Evolutionary conservation across 2,113 vertebrate species (phyloP).

Genomic region (human): DNA sequence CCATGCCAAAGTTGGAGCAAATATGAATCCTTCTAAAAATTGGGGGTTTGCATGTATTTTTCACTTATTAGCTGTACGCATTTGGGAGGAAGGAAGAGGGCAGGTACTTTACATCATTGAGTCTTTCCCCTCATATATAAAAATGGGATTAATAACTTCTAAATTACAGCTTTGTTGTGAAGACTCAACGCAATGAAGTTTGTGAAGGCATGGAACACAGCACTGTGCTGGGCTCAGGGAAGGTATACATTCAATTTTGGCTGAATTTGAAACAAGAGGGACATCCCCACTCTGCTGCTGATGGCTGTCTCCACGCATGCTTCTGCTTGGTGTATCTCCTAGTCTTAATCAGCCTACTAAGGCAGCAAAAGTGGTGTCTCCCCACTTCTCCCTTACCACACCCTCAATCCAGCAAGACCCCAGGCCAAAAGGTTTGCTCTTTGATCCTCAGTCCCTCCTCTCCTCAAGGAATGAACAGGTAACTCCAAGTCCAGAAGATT

Average conservation of each 20-base stretch:
- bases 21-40: background rate
- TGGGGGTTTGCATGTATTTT: background rate
- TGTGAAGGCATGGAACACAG: background rate
- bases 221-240: fast-evolving
- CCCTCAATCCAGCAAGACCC: background rate
- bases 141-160: background rate
- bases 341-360: background rate
- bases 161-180: background rate
- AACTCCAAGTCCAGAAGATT: background rate
- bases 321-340: background rate
- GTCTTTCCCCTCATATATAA: background rate
- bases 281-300: background rate
- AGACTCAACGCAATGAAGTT: background rate
- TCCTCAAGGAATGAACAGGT: background rate
- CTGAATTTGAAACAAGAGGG: background rate
- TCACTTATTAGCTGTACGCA: background rate
- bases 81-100: no score
- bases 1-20: background rate
- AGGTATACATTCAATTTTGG: no score
- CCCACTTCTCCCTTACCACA: background rate
- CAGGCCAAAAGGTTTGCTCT: background rate
- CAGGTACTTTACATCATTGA: background rate
- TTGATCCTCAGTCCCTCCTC: background rate
- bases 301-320: background rate
- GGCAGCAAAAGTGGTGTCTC: fast-evolving